Evolutionary conservation across 2,113 vertebrate genomes (phyloP).

Genomic region (Brachionichthys hirsutus): DNA sequence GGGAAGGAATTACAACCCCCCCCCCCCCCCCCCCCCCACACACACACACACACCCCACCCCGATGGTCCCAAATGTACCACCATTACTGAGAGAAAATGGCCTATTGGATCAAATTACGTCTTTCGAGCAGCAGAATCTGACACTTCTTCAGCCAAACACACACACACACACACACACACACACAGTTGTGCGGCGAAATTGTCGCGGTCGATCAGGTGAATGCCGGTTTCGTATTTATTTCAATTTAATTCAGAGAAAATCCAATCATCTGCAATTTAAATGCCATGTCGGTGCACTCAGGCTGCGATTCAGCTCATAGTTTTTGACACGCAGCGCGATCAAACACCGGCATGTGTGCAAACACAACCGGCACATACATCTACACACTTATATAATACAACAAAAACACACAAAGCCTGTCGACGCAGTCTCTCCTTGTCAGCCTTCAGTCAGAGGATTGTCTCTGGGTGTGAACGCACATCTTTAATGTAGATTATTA

Average conservation of each 20-base stretch:
- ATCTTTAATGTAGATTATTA: conserved; percentile 62
- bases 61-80: conserved; percentile 11
- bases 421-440: conserved; percentile 1
- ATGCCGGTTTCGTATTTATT: conserved; percentile 19
- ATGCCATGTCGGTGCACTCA: background rate
- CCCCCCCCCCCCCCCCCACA: too few species aligned
- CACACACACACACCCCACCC: too few species aligned
- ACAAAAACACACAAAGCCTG: too few species aligned
- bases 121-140: background rate
- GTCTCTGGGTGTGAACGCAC: conserved; percentile 40
- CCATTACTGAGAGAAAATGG: conserved; percentile 23
- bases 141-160: conserved; percentile 22
- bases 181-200: conserved; percentile 12
- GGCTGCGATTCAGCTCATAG: background rate
- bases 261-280: conserved; percentile 34
- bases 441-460: background rate
- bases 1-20: background rate
- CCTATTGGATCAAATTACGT: conserved; percentile 27
- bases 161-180: conserved; percentile 9
- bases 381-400: conserved; percentile 4
- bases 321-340: conserved; percentile 7
- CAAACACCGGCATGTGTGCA: conserved; percentile 2
- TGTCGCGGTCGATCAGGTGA: background rate
- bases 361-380: conserved; percentile 1
- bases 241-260: conserved; percentile 32